phyloP scores from a whole-genome alignment of 53 echinoderm and acorn worm species.

The Temnopleurus reevesii region DNA sequence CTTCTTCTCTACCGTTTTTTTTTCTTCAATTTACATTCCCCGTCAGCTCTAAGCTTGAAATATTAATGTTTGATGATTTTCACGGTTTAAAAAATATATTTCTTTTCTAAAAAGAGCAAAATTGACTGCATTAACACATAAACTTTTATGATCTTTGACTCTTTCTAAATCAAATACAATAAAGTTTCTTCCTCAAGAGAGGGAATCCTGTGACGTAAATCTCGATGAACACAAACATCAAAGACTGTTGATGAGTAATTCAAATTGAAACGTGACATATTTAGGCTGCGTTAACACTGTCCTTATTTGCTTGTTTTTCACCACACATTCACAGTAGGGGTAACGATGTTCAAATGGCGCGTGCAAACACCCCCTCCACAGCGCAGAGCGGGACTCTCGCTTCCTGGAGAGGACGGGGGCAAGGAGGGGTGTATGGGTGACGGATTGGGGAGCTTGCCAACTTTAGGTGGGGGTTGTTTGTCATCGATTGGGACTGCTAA shows the following conservation, averaged over 20 bases:
- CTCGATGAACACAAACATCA: neutral
- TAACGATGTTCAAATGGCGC: slow-evolving; percentile 32
- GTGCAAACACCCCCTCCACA: slow-evolving; percentile 39
- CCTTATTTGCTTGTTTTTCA: neutral
- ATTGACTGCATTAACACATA: too few species aligned
- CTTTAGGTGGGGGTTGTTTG: neutral
- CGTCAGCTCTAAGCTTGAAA: too few species aligned
- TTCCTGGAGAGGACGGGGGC: slow-evolving; percentile 5
- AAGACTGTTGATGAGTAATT: slow-evolving; percentile 1
- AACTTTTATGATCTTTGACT: too few species aligned
- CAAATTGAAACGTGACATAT: neutral
- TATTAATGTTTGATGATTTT: too few species aligned
- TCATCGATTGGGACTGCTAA: neutral
- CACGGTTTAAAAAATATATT: too few species aligned
- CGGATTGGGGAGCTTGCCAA: neutral
- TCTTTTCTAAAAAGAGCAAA: too few species aligned
- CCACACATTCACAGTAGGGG: neutral
- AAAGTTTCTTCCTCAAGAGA: too few species aligned
- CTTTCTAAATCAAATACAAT: too few species aligned
- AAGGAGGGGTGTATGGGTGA: neutral
- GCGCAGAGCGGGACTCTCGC: slow-evolving; percentile 25
- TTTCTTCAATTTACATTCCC: too few species aligned
- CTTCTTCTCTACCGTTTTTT: too few species aligned
- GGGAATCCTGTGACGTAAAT: too few species aligned
- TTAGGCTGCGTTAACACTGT: neutral